Conservation (phyloP, 2,113 vertebrate genomes). For the Pachycephala philippinensis region DNA sequence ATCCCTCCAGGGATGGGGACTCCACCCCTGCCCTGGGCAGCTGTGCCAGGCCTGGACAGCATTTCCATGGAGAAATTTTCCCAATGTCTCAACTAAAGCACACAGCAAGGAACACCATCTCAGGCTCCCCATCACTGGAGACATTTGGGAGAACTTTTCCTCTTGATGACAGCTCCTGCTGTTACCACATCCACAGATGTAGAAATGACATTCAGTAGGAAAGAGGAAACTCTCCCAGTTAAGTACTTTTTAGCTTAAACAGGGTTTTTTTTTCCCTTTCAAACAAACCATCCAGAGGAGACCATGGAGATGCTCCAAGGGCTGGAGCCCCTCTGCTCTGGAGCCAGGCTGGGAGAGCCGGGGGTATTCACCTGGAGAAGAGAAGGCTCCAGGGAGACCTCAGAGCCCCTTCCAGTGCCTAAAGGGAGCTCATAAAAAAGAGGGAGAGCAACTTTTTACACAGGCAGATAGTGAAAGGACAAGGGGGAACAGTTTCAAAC, state of each 20-base stretch:
- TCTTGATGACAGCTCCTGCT: background rate
- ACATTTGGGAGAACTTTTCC: background rate
- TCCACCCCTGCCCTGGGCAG: background rate
- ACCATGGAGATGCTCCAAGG: no score
- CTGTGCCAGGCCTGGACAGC: background rate
- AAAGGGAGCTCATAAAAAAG: background rate
- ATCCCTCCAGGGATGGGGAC: no score
- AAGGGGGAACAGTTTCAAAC: background rate
- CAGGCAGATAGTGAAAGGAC: background rate
- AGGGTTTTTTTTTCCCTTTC: accelerated
- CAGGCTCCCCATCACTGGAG: accelerated
- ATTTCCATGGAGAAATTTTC: background rate
- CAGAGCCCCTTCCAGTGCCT: background rate
- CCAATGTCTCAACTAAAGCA: background rate
- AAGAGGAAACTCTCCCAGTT: background rate
- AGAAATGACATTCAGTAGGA: background rate
- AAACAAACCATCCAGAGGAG: background rate
- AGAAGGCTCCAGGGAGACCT: background rate
- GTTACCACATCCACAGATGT: background rate
- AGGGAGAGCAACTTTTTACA: background rate
- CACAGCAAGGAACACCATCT: background rate
- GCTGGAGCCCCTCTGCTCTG: background rate
- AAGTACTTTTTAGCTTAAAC: background rate
- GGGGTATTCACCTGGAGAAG: background rate
- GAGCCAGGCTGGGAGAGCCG: background rate